phyloP scores from a whole-genome alignment of 2,888 invertebrate species.

The Drosophila demipolita region DNA sequence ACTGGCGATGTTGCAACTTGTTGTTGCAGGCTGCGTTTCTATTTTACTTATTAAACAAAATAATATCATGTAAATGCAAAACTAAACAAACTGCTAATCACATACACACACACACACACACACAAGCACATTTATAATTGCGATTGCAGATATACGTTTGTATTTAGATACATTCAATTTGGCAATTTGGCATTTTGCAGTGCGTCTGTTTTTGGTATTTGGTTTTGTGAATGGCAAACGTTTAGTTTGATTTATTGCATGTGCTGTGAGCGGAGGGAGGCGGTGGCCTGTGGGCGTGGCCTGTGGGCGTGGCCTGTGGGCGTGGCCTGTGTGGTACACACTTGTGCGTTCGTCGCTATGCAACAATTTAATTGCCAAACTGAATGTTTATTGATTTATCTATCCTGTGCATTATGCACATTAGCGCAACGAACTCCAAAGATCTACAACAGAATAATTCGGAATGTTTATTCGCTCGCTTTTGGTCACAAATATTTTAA shows the following conservation, averaged over 20 bases:
- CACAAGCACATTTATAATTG: not conserved
- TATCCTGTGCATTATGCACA: constrained; percentile 52
- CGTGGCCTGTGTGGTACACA: not conserved
- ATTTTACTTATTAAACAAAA: constrained; percentile 49
- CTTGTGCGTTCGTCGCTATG: constrained; percentile 48
- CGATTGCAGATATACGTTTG: constrained; percentile 9
- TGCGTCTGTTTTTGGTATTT: constrained; percentile 41
- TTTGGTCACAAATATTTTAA: constrained; percentile 39
- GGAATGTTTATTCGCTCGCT: constrained; percentile 12
- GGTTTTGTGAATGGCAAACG: constrained; percentile 47
- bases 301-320: not conserved
- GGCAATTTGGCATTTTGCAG: constrained; percentile 16
- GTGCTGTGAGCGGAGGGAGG: constrained; percentile 31
- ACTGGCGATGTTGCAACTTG: not conserved
- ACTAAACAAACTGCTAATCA: constrained; percentile 48
- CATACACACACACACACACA: constrained; percentile 13
- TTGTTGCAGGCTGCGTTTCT: not conserved
- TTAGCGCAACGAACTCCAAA: constrained; percentile 56
- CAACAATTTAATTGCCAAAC: constrained; percentile 69
- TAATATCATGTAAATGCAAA: constrained; percentile 65
- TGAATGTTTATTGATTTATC: constrained; percentile 72
- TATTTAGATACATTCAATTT: constrained; percentile 32
- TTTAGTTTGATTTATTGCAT: constrained; percentile 67
- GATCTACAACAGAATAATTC: constrained; percentile 12
- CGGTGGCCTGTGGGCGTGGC: not conserved